Base-by-base conservation (phyloP, 2,113 vertebrate species). In the Equus quagga region DNA sequence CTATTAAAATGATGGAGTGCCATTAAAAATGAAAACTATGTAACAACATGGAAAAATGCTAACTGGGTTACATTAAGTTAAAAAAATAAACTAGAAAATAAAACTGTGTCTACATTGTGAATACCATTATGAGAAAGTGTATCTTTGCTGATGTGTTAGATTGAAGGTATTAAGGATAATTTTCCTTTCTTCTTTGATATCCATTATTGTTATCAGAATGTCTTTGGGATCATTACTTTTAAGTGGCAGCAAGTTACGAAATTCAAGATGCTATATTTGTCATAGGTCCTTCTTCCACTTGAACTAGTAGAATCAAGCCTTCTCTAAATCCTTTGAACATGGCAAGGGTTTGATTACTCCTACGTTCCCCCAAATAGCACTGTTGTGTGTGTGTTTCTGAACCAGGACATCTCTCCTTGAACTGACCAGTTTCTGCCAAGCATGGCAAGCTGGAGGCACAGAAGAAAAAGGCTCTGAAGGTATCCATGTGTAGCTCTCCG, bases 1-100 rank as follows among this genome's bases (percentile, higher is more conserved):
- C 97, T 95, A 92, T 97, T 97, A 97, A 97, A 97, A 96, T 97
- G 97, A 98, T 92, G 76, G 65, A 88, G 36, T 83, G 41, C 69
- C 92, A 95, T 95, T 97, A 96, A 95, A 98, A 95, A 96, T 76
- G 70, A 98, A 95, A 94, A 94, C 79, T 75, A 86, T 89, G 79
- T 83, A 82, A 82, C 73, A 80, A 95, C 83, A 78, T 21, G 76
- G 64, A 94, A 94, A 95, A 96, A 91, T 81, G 78, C 62, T 95
- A 94, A 90, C 83, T 58, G 75, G 64, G 87, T 97, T 96, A 92
- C 51, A 94, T 96, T 96, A 90, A 95, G 79, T 94, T 96, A 49
- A 91, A 67, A 92, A 18, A n/a, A 41, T 10, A n/a, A 18, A 0
- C 44, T 82, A 73, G 41, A 93, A 96, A 96, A 81, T 92, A 93